Conservation (phyloP, 2,797 vertebrate genomes). For the Danio aesculapii region DNA sequence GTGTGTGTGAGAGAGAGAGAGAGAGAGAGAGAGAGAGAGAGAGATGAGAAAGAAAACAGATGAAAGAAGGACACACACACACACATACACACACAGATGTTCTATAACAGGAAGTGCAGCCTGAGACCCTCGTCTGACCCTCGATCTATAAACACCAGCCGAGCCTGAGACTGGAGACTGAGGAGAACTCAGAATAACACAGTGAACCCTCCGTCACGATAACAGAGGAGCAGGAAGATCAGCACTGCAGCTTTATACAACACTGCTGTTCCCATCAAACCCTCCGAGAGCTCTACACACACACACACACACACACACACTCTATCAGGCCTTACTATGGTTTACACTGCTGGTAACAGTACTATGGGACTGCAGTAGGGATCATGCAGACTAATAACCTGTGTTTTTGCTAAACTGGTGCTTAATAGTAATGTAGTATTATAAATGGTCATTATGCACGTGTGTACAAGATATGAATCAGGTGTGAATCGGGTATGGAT, state of each 20-base stretch:
- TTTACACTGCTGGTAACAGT: too few relatives aligned
- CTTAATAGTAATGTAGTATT: too few relatives aligned
- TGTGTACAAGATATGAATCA: too few relatives aligned
- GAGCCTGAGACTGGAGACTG: conserved; percentile 28
- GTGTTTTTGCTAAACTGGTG: too few relatives aligned
- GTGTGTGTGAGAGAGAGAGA: conserved; percentile 40
- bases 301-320: too few relatives aligned
- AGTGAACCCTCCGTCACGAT: not conserved
- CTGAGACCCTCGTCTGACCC: conserved; percentile 34
- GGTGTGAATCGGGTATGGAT: too few relatives aligned
- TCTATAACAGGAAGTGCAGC: conserved; percentile 18
- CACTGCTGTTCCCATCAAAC: not conserved
- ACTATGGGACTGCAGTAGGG: too few relatives aligned
- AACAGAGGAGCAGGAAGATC: not conserved
- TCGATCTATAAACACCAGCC: conserved; percentile 18
- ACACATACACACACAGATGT: conserved; percentile 6
- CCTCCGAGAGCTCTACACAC: too few relatives aligned
- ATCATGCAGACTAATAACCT: too few relatives aligned
- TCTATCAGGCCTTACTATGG: too few relatives aligned
- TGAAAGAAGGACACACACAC: not conserved
- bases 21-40: conserved; percentile 42
- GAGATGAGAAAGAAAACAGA: conserved; percentile 19
- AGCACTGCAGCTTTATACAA: not conserved
- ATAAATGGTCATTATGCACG: too few relatives aligned
- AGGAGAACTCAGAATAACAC: conserved; percentile 3